Evolutionary conservation across 2,888 invertebrate species (phyloP), one percentile per base, ranked within the genome.

Genomic region (Shargacucullia verbasci): DNA sequence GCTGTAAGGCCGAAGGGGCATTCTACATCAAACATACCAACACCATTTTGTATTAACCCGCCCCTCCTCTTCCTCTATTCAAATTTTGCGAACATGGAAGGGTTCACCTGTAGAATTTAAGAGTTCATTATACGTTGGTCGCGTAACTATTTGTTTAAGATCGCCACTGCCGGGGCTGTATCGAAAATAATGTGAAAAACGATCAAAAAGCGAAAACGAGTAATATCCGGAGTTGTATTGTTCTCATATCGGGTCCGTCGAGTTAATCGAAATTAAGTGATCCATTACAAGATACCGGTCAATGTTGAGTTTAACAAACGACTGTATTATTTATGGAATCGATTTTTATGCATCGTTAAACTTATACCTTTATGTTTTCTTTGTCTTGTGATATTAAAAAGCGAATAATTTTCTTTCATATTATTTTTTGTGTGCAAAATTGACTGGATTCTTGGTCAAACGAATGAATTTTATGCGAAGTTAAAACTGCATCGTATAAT

Each of bases 261-360:
- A 81, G 86, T 86, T 92, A 91, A 91, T 92, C 91, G 91, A 91
- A 92, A 92, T 91, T 92, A 92, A 92, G 93, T 90, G 93, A 93
- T 92, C 92, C 91, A 91, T 92, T 90, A 88, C 89, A 87, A 86
- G 91, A 91, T 91, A 91, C 89, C 84, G 85, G 87, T 80, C 78
- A 77, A 72, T 71, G 71, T 81, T 82, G 81, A 82, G 77, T 83
- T 87, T 82, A 85, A 86, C 84, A 84, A 86, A 86, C 86, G 86
- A 84, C 83, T 81, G 78, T 82, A 84, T 85, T 90, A 87, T 88
- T 89, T 90, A 89, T 88, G 79, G 83, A 82, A 87, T 84, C 85
- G 85, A 87, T 87, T 88, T 88, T 88, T 85, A 89, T 82, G 82
- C 79, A 73, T 82, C 83, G 81, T 85, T 84, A 80, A 82, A 77